Evolutionary conservation across 2,113 vertebrate species (phyloP).

Genomic region (Oriolus oriolus): DNA sequence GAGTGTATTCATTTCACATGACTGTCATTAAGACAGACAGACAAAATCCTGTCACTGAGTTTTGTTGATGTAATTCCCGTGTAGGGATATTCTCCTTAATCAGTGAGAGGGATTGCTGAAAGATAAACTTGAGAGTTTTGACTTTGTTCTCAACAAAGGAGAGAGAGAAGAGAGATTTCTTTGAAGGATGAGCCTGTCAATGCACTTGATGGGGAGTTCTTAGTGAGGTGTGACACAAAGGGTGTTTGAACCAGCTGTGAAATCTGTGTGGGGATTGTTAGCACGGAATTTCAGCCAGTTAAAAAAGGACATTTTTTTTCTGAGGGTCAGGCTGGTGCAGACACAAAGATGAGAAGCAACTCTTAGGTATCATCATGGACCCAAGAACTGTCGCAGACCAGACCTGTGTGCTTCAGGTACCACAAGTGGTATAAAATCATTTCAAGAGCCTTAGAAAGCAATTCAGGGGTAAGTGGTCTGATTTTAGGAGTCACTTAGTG

Average conservation of each 20-base stretch:
- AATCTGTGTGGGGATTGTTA: not conserved
- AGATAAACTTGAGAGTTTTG: not conserved
- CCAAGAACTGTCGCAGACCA: not conserved
- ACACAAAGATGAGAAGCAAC: not conserved
- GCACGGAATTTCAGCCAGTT: not conserved
- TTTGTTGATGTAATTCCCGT: not conserved
- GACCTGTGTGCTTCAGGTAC: not conserved
- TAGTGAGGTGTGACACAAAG: not conserved
- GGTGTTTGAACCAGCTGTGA: not conserved
- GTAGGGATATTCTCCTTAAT: not conserved
- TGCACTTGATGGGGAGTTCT: not conserved
- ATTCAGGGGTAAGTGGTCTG: not conserved
- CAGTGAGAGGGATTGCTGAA: not conserved
- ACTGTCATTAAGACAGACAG: not conserved
- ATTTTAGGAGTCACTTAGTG: not conserved
- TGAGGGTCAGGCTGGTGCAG: not conserved
- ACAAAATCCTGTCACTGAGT: not conserved
- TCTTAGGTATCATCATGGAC: not conserved
- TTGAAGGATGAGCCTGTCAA: not conserved
- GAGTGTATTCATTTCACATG: not conserved
- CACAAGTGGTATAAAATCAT: not conserved
- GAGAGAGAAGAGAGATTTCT: not conserved
- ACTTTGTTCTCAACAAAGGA: not conserved
- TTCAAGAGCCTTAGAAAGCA: not conserved
- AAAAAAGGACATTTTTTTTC: not conserved